phyloP scores from a whole-genome alignment of 2,113 vertebrate species.

The Lethenteron reissneri region DNA sequence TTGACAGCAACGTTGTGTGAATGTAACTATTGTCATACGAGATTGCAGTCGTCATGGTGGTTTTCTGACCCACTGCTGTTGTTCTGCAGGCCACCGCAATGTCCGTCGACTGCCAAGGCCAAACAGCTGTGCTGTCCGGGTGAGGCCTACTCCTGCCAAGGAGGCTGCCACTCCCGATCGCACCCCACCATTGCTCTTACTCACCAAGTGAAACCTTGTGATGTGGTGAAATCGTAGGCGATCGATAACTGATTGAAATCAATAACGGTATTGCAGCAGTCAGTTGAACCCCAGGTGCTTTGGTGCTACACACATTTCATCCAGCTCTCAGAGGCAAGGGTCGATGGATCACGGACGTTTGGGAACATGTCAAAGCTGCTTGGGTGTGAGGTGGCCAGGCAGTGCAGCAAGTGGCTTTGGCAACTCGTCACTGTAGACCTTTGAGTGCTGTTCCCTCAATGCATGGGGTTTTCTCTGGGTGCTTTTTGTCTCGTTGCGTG shows the following conservation, averaged over 20 bases:
- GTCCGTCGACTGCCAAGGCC: constrained; percentile 89
- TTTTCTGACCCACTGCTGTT: constrained; percentile 10
- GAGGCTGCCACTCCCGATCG: background rate
- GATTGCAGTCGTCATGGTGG: background rate
- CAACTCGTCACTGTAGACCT: no score
- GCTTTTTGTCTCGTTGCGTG: no score
- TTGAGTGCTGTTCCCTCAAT: no score
- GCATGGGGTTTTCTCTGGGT: no score
- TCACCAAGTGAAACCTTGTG: background rate
- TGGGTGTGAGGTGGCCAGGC: no score
- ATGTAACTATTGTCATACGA: background rate
- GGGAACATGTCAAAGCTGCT: no score
- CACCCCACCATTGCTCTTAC: background rate
- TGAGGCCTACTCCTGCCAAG: constrained; percentile 22
- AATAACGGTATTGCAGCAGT: background rate
- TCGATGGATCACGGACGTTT: no score
- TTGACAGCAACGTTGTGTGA: background rate
- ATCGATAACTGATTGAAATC: background rate
- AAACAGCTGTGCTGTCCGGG: constrained; percentile 75
- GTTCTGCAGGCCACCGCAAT: constrained; percentile 64
- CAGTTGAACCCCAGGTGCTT: background rate
- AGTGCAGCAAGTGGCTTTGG: no score
- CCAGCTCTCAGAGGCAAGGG: background rate
- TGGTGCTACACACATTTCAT: background rate
- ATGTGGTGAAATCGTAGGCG: background rate